Conservation (phyloP, 92 coral and sea anemone genomes). For the Micromussa lordhowensis region DNA sequence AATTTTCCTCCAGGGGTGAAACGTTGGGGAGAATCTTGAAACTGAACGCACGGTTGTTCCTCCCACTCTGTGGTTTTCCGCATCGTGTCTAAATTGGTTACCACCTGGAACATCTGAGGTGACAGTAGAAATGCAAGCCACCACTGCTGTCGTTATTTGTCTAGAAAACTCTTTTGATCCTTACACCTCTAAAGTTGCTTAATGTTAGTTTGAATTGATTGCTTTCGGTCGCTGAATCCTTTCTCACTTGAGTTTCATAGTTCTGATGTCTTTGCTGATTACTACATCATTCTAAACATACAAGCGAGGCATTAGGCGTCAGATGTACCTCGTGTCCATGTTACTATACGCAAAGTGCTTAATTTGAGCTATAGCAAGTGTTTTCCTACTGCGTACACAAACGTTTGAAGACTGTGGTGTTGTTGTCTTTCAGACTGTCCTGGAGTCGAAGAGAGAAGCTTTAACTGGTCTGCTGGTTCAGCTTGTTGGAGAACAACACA, state of each 20-base stretch:
- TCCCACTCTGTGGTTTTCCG: not conserved
- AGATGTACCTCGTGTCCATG: not conserved
- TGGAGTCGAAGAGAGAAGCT: slow-evolving; percentile 84
- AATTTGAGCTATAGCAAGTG: not conserved
- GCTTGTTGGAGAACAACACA: slow-evolving; percentile 87
- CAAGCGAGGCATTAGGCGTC: not conserved
- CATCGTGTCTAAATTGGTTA: not conserved
- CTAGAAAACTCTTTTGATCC: not conserved
- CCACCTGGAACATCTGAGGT: not conserved
- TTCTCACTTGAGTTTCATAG: not conserved
- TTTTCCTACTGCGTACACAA: not conserved
- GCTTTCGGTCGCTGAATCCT: not conserved
- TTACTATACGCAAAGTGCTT: not conserved
- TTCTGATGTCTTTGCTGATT: not conserved
- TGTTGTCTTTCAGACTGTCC: slow-evolving; percentile 54
- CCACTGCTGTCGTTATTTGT: not conserved
- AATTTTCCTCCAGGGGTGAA: too few species aligned
- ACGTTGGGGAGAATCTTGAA: not conserved
- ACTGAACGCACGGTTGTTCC: not conserved
- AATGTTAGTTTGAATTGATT: not conserved
- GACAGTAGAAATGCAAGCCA: not conserved
- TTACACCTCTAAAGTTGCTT: not conserved
- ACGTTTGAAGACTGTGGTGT: not conserved
- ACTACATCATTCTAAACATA: not conserved
- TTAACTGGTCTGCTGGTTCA: slow-evolving; percentile 78